Evolutionary conservation across 2,888 invertebrate species (phyloP).

Genomic region (Cheilosia impressa): DNA sequence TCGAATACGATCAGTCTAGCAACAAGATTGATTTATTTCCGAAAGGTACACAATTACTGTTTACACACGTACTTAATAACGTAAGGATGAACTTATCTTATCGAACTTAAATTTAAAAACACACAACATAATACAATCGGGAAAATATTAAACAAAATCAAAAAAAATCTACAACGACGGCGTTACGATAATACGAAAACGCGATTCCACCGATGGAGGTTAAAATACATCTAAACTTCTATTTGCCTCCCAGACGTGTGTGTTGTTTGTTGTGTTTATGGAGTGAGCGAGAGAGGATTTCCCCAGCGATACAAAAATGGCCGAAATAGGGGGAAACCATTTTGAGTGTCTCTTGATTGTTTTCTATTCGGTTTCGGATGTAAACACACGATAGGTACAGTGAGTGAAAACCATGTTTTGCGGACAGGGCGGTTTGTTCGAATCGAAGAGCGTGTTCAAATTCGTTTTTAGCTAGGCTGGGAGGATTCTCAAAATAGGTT

Average conservation of each 20-base stretch:
- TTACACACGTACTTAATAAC: not conserved
- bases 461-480: not conserved
- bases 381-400: not conserved
- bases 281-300: constrained; percentile 9
- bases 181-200: constrained; percentile 1
- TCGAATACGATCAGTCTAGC: not conserved
- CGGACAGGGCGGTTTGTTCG: not conserved
- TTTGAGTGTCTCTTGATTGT: not conserved
- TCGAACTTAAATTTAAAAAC: not conserved
- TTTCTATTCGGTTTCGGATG: not conserved
- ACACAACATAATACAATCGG: not conserved
- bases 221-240: constrained; percentile 26
- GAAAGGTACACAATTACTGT: not conserved
- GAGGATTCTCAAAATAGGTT: too few species aligned
- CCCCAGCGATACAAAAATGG: not conserved
- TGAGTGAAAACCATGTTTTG: not conserved
- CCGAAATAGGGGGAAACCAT: not conserved
- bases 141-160: constrained; percentile 6
- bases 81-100: not conserved
- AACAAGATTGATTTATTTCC: not conserved
- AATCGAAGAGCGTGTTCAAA: not conserved
- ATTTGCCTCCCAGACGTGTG: not conserved
- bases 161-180: constrained; percentile 26
- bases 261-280: constrained; percentile 31
- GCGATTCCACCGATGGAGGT: constrained; percentile 22